Evolutionary conservation across 1,140 invertebrate genomes (phyloP), one percentile per base, ranked within the genome.

Genomic region (Spodoptera frugiperda): DNA sequence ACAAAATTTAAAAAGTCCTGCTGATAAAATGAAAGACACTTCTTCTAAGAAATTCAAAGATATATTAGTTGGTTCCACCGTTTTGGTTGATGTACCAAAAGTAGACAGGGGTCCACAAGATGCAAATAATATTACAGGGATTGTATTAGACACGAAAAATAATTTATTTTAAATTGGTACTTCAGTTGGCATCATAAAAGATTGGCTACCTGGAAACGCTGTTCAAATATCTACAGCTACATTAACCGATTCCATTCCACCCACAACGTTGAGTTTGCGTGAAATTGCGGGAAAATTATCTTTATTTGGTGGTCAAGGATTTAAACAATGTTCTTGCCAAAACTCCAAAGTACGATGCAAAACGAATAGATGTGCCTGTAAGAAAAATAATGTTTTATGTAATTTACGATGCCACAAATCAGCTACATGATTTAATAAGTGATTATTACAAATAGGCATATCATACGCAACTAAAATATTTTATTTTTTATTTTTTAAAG

Each of bases 11-110:
- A 49, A 49, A 49, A 49, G 48, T 12, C 3, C 48, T n/a, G 48
- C 48, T 49, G 48, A 12, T 12, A 49, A 12, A n/a, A 49, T 49
- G 48, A n/a, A n/a, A n/a, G n/a, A 12, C 3, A 49, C 48, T n/a
- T 49, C 48, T n/a, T n/a, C 12, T 12, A 49, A 49, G n/a, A 49
- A 49, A 49, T 49, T 49, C n/a, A 49, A 49, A 49, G 48, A 49
- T 3, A n/a, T 49, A 49, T 4, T n/a, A n/a, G 48, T 49, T n/a
- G 48, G 48, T 49, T 12, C 48, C n/a, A 49, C 48, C 3, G n/a
- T 49, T 49, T 49, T 49, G 12, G 48, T 49, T 49, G 48, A 49
- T 49, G 48, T 49, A n/a, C 48, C 48, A 3, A 49, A 49, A n/a
- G 12, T n/a, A 5, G 48, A 49, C n/a, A 12, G 48, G 3, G 48